Percentiles rank a stretch among this genome's conserved stretches.
Evolutionary conservation across 2,888 invertebrate species (phyloP).

Genomic region (Prenolepis imparis): DNA sequence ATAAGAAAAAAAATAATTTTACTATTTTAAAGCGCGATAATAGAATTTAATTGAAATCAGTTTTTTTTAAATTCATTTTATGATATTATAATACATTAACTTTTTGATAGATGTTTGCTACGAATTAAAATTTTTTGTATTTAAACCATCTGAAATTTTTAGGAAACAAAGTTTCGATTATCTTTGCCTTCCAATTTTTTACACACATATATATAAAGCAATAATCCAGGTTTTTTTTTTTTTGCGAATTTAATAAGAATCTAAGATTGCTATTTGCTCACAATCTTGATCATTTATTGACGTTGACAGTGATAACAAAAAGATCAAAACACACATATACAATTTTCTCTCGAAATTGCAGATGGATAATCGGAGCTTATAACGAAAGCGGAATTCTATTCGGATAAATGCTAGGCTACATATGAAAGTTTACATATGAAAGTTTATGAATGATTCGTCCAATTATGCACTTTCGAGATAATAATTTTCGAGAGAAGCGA

Average conservation of each 20-base stretch:
- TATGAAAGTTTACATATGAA: conserved; percentile 36
- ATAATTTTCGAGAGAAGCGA: conserved; percentile 23
- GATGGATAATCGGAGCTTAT: conserved; percentile 21
- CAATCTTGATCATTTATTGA: background rate
- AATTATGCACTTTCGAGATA: conserved; percentile 45
- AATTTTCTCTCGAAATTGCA: conserved; percentile 4
- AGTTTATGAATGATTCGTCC: conserved; percentile 22
- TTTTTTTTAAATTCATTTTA: background rate
- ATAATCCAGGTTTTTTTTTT: background rate
- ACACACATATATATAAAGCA: background rate
- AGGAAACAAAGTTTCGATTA: background rate
- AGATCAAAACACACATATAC: background rate
- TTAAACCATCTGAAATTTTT: background rate
- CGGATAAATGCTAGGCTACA: conserved; percentile 21
- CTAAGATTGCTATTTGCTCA: background rate
- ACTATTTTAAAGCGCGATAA: background rate
- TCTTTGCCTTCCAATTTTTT: background rate
- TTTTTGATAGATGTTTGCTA: background rate
- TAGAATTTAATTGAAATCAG: background rate
- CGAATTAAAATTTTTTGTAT: background rate
- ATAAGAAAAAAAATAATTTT: background rate
- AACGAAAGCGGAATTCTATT: conserved; percentile 41
- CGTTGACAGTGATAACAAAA: background rate
- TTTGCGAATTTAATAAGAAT: background rate
- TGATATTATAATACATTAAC: background rate